A percentile compares a stretch with the other conserved stretches of the same genome.
Conservation (phyloP, 2,113 vertebrate genomes). For the Leiothrix lutea region DNA sequence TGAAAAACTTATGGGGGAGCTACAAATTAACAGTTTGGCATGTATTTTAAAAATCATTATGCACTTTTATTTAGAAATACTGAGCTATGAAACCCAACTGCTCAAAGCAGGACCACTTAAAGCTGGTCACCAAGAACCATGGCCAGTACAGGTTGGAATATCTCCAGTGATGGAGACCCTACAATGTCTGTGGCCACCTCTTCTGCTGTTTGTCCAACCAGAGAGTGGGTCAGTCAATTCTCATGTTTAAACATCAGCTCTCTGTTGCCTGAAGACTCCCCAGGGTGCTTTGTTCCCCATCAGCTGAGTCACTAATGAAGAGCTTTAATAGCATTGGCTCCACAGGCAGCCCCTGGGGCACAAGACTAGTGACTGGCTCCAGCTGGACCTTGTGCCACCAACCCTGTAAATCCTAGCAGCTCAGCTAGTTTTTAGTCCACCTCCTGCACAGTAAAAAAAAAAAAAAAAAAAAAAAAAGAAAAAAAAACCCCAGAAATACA, state of each 20-base stretch:
- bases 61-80: background rate
- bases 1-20: background rate
- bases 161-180: background rate
- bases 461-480: fast-evolving
- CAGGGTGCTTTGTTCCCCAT: background rate
- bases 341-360: background rate
- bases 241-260: fast-evolving
- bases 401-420: background rate
- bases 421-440: background rate
- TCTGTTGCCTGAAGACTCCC: background rate
- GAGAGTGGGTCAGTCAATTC: background rate
- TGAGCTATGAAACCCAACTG: background rate
- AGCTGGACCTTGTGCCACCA: background rate
- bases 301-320: background rate
- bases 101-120: background rate
- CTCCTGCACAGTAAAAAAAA: background rate
- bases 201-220: background rate
- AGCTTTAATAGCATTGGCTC: background rate
- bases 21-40: background rate
- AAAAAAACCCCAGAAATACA: background rate
- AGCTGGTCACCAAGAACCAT: fast-evolving
- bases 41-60: background rate
- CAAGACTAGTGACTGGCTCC: background rate
- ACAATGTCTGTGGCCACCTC: background rate
- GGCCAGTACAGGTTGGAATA: background rate